Base-by-base conservation (phyloP, 2,113 vertebrate genomes). In the Oryzias woworae region DNA sequence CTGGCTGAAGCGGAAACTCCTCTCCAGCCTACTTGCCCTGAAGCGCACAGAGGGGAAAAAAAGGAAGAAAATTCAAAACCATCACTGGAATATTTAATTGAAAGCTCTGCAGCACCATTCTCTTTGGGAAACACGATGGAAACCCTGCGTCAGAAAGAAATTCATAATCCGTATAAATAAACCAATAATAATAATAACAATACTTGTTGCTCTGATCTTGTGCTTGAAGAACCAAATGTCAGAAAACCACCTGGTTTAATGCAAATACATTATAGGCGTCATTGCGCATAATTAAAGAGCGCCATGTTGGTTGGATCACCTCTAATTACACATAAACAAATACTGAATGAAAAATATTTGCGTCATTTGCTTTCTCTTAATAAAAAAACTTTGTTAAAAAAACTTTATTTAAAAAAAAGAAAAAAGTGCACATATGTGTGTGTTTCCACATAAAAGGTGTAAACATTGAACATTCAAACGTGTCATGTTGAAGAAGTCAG, bases 1-100 rank as follows among this genome's bases (percentile, higher is more conserved):
- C 92, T 86, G 87, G 88, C 88, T 90, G 87, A 88, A 79, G 80
- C 84, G 85, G 89, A 69, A 87, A 90, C 88, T 91, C 90, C 88
- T 90, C 84, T 92, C 83, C 71, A 69, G 73, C 75, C 80, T 68
- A 59, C 85, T 69, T 76, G 72, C 75, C 84, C 80, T 77, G 80
- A 75, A 67, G 86, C 79, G 85, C 66, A 75, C 47, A 60, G n/a
- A 10, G 8, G 14, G 42, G 15, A 56, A 69, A 79, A 44, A 55
- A 44, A 55, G 18, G 62, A 71, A 73, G 66, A 68, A 64, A 83
- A 87, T 80, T 83, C 85, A 88, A 79, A 89, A 87, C 80, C 75
- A 75, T 67, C 47, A 77, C 69, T 78, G 70, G 72, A 71, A 75
- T 78, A 75, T 87, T 78, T 85, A 69, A 78, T 69, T 79, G 69